These are phyloP conservation scores for Meloidogyne hapla DNA, from an alignment of 1,140 invertebrate species.

Conservation along the genomic window DNA sequence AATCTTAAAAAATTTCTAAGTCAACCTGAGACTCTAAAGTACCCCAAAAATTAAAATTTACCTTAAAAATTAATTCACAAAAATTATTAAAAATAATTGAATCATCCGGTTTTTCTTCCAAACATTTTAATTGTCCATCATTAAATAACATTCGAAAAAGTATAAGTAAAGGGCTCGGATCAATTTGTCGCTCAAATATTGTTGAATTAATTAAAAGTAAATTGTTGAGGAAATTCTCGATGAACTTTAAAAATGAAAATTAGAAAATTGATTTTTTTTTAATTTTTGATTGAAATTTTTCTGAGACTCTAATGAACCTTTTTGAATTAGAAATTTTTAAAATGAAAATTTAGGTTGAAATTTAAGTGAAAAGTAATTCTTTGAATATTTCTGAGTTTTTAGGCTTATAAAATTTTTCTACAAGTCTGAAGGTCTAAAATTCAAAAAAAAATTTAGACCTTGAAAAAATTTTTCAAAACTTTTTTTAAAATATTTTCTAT, in stretches of 20 bases:
- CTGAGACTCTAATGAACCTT: too few relatives aligned
- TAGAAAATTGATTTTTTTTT: too few relatives aligned
- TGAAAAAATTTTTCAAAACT: too few relatives aligned
- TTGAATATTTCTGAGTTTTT: too few relatives aligned
- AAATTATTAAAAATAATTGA: slow-evolving; percentile 27
- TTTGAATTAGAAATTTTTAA: too few relatives aligned
- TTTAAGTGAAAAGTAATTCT: too few relatives aligned
- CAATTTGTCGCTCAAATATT: slow-evolving; percentile 22
- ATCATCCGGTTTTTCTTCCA: slow-evolving; percentile 38
- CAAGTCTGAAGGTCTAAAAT: too few relatives aligned
- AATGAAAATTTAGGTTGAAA: too few relatives aligned
- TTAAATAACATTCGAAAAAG: slow-evolving; percentile 32
- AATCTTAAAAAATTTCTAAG: slow-evolving; percentile 5
- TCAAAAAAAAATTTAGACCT: too few relatives aligned
- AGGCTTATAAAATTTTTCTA: too few relatives aligned
- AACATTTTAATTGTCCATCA: slow-evolving; percentile 32
- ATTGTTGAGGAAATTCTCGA: slow-evolving; percentile 32
- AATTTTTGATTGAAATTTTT: too few relatives aligned
- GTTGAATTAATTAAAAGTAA: slow-evolving; percentile 16
- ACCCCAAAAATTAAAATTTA: slow-evolving; percentile 10
- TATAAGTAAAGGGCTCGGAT: slow-evolving; percentile 22
- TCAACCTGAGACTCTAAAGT: too few relatives aligned
- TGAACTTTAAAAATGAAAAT: slow-evolving; percentile 20
- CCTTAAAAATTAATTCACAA: slow-evolving; percentile 38
- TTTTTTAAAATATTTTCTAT: not conserved